Base-by-base conservation (phyloP, 2,113 vertebrate species). In the Chauna torquata region DNA sequence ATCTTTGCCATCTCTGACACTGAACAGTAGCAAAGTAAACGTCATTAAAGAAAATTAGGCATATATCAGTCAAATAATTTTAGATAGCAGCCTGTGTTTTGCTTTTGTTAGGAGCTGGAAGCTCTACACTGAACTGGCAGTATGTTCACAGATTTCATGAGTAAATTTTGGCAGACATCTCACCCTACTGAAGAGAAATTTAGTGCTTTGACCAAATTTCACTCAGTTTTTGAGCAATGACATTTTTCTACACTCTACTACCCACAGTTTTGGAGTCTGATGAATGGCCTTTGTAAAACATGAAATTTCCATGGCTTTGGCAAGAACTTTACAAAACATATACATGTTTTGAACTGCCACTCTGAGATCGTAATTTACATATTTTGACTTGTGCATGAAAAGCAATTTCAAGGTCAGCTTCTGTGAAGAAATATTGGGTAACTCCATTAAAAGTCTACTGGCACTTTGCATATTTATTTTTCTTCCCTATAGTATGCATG, bases 381-480 rank as follows among this genome's bases (percentile, higher is more conserved):
- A 98, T 97, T 98, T 98, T 98, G 98, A 98, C 98, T 98, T 98
- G 97, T 97, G 97, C 96, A 97, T 96, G 94, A 98, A 98, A 98
- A 97, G 97, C 97, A 97, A 97, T 97, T 98, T 98, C 98, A 98
- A 98, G 98, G 98, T 98, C 98, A 98, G 93, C 94, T 97, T 97
- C 91, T 93, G 90, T 92, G 93, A 91, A 97, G 93, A 97, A 97
- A 97, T 96, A 97, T 94, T 92, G 84, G 96, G 96, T 95, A 98
- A 97, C 97, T 97, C 98, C 97, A 98, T 98, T 98, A 98, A 98
- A 98, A 98, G 96, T 97, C 97, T 96, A 90, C 95, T 80, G 85
- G 82, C 96, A 96, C 92, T 98, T 98, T 98, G 97, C 97, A 98
- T 98, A 98, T 98, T 98, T 98, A 98, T 98, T 98, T 98, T 98